These are phyloP conservation scores for Rhabdornis inornatus DNA, from an alignment of 2,113 vertebrate genomes.

Conservation along the genomic window DNA sequence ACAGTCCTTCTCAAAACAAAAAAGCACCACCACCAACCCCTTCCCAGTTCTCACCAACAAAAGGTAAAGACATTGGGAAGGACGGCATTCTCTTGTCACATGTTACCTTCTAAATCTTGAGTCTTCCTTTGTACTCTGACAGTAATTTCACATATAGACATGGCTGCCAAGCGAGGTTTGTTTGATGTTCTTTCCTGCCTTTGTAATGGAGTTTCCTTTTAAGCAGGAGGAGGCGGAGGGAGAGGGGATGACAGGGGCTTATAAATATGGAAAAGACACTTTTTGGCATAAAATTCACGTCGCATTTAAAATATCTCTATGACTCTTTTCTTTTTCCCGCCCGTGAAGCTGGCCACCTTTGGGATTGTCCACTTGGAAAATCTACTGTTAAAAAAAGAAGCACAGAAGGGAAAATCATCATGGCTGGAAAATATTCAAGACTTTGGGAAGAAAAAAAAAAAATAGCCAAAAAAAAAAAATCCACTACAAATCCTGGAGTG, in stretches of 20 bases:
- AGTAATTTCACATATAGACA: constrained; percentile 61
- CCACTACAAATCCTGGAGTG: neutral
- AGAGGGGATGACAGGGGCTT: constrained; percentile 57
- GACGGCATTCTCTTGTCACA: constrained; percentile 15
- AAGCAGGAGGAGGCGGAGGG: constrained; percentile 54
- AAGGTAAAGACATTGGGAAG: constrained; percentile 54
- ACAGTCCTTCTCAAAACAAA: neutral
- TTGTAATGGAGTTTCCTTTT: constrained; percentile 78
- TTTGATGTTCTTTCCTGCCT: constrained; percentile 84
- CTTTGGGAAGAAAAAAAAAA: neutral
- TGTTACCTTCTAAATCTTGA: constrained; percentile 61
- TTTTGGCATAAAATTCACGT: constrained; percentile 43
- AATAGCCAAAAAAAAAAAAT: neutral
- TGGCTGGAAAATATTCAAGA: constrained; percentile 34
- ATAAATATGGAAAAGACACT: constrained; percentile 68
- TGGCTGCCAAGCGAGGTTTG: constrained; percentile 65
- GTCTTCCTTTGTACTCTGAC: constrained; percentile 79
- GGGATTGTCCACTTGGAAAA: constrained; percentile 47
- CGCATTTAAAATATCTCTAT: neutral
- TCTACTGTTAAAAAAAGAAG: constrained; percentile 5
- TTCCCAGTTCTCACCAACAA: constrained; percentile 30
- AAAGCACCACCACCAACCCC: neutral
- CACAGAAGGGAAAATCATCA: neutral
- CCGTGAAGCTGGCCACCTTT: neutral
- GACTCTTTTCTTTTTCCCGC: neutral